These are phyloP conservation scores for Coelopa pilipes DNA, from an alignment of 2,888 invertebrate genomes.

Conservation along the genomic window DNA sequence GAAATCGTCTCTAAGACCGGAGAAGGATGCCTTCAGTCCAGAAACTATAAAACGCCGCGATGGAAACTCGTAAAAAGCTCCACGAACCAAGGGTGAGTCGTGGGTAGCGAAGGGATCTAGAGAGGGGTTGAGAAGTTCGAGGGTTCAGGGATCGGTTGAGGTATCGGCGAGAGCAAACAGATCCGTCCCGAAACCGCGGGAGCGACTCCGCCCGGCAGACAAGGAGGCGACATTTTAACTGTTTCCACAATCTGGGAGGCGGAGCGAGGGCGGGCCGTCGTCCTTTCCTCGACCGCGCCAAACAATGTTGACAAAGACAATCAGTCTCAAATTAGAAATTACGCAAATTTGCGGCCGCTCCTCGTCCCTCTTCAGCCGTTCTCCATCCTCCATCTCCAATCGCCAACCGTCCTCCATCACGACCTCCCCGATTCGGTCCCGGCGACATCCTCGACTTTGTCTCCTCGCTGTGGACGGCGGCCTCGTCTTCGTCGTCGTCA, in stretches of 20 bases:
- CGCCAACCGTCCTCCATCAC: neutral
- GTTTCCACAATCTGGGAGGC: too few species aligned
- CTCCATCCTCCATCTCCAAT: neutral
- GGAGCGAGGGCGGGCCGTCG: too few species aligned
- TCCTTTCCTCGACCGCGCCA: neutral
- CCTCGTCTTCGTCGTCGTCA: too few species aligned
- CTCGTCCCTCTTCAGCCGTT: neutral
- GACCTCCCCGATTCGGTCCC: neutral
- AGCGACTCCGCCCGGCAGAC: too few species aligned
- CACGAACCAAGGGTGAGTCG: neutral
- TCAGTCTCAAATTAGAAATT: constrained; percentile 41
- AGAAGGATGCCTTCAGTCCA: neutral
- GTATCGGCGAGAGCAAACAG: too few species aligned
- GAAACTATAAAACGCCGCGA: neutral
- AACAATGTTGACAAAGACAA: constrained; percentile 36
- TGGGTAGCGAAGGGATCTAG: too few species aligned
- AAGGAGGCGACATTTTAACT: too few species aligned
- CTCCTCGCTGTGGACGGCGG: too few species aligned
- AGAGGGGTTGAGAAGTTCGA: too few species aligned
- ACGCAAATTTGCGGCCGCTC: constrained; percentile 39
- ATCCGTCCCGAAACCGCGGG: too few species aligned
- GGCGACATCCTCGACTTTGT: too few species aligned
- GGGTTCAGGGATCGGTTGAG: too few species aligned
- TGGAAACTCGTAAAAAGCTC: constrained; percentile 2
- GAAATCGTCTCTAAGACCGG: neutral